Evolutionary conservation across 2,888 invertebrate species (phyloP).

Genomic region (Onchidella celtica): DNA sequence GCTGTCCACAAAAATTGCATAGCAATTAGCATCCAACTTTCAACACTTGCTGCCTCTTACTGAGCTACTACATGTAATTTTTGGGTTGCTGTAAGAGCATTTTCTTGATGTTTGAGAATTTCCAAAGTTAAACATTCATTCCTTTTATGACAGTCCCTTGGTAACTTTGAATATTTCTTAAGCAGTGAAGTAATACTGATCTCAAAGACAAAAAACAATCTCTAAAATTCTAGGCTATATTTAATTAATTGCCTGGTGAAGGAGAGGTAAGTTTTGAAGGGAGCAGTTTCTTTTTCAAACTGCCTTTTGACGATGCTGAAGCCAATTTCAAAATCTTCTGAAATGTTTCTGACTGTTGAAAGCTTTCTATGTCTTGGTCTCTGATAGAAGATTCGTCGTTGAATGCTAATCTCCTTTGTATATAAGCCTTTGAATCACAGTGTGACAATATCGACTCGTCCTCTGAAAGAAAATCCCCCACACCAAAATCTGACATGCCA

Average conservation of each 20-base stretch:
- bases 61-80: too few relatives aligned
- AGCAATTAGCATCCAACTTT: too few relatives aligned
- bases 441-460: background rate
- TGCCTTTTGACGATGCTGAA: background rate
- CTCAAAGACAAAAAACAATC: too few relatives aligned
- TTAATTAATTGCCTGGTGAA: background rate
- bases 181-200: too few relatives aligned
- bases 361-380: background rate
- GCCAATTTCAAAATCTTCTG: constrained; percentile 18
- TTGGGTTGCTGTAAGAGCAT: too few relatives aligned
- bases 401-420: background rate
- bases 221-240: too few relatives aligned
- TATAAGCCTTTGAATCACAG: background rate
- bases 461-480: constrained; percentile 21
- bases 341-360: background rate
- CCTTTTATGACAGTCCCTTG: too few relatives aligned
- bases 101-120: too few relatives aligned
- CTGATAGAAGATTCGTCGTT: background rate
- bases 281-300: constrained; percentile 12
- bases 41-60: too few relatives aligned
- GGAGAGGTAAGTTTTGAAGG: constrained; percentile 15
- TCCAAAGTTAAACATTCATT: too few relatives aligned
- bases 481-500: background rate
- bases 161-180: too few relatives aligned
- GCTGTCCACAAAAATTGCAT: too few relatives aligned